Conservation (phyloP, 1,140 invertebrate species). For the Panulirus ornatus region DNA sequence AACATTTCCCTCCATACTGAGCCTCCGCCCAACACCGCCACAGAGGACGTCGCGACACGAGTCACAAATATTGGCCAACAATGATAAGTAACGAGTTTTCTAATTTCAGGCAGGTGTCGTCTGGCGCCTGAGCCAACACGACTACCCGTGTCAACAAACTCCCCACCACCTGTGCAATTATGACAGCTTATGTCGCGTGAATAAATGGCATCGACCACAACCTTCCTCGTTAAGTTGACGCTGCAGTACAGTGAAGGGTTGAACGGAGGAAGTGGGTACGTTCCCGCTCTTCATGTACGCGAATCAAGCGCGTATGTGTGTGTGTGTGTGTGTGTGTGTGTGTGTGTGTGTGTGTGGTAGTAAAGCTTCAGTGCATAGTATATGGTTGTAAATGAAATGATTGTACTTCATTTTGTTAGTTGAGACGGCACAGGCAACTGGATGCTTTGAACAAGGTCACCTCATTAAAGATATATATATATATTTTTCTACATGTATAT, state of each 20-base stretch:
- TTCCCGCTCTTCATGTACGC: too few relatives aligned
- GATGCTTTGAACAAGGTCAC: too few relatives aligned
- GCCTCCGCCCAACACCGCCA: neutral
- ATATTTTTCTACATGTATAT: too few relatives aligned
- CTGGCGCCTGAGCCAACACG: slow-evolving; percentile 12
- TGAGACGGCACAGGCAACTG: too few relatives aligned
- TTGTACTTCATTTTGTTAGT: too few relatives aligned
- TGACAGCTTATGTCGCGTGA: slow-evolving; percentile 20
- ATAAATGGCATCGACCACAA: neutral
- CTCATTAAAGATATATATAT: too few relatives aligned
- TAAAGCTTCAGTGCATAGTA: too few relatives aligned
- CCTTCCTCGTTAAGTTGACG: neutral
- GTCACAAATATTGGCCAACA: slow-evolving; percentile 44
- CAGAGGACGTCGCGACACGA: neutral
- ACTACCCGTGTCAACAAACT: neutral
- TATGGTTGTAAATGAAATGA: too few relatives aligned
- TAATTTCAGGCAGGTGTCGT: slow-evolving; percentile 28
- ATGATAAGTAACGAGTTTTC: slow-evolving; percentile 43
- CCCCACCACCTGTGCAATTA: slow-evolving; percentile 38
- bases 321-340: too few relatives aligned
- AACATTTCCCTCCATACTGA: neutral
- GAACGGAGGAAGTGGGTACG: too few relatives aligned
- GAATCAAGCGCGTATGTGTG: too few relatives aligned
- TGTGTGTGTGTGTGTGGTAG: too few relatives aligned
- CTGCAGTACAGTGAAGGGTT: neutral